Evolutionary conservation across 2,888 invertebrate species (phyloP), one percentile per base, ranked within the genome.

Genomic region (Syrista parreyssii): DNA sequence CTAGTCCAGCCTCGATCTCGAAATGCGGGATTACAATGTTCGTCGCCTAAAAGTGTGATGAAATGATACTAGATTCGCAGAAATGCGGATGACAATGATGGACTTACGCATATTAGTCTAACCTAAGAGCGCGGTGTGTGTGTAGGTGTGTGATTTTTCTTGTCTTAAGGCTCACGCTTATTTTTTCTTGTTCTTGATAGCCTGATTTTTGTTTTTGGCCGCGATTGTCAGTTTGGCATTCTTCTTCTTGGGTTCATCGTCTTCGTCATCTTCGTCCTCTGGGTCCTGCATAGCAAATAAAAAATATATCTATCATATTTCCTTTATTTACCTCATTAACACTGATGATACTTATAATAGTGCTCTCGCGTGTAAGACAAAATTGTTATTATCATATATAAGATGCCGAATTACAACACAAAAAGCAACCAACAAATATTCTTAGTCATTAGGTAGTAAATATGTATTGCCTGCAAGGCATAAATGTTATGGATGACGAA

Each of bases 241-340:
- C 92, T 96, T 96, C 92, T 95, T 95, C 92, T 96, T 96, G 86
- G 96, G 95, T 91, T 95, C 95, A 69, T 95, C 95, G 33, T 96
- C 96, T 81, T 96, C 96, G 33, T 95, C 95, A 77, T 95, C 95
- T 80, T 95, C 95, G 79, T 94, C 95, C 92, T 95, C 93, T 79
- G 93, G 93, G 86, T 93, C 93, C 93, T 93, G 89, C 78, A 91
- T 92, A 83, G 88, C 86, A 87, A 88, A 85, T 77, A 84, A 84
- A 85, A 85, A 86, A 83, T 81, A 82, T 81, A 55, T 55, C 40
- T 9, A 55, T 55, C 40, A 55, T 23, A 55, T 23, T 55, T 23
- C 40, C 40, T 55, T 55, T 55, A 55, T 55, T 55, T 23, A 23
- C 23, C 23, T 55, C 23, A 35, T 68, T 55, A 34, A 74, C 35